Percentiles rank a stretch among this genome's conserved stretches.
phyloP scores from a whole-genome alignment of 1,140 invertebrate genomes.

The Nymphalis io region DNA sequence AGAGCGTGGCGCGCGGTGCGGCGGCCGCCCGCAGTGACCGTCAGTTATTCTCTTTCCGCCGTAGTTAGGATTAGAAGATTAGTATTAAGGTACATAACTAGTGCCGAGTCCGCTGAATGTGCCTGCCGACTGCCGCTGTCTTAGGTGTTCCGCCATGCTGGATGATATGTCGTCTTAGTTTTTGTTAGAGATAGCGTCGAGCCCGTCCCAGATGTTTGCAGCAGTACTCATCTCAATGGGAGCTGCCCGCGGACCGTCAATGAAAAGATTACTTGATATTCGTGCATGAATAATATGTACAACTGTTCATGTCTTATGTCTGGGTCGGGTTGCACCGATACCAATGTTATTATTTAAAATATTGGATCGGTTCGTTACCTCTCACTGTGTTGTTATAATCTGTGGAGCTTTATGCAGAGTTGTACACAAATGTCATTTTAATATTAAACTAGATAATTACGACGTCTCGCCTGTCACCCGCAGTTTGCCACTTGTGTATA shows the following conservation, averaged over 20 bases:
- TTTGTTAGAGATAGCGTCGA: not conserved
- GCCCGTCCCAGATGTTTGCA: not conserved
- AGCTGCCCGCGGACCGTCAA: no score
- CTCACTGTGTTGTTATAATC: not conserved
- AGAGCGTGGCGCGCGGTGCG: slow-evolving; percentile 2
- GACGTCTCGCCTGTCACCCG: no score
- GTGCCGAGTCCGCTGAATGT: slow-evolving; percentile 16
- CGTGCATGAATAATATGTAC: no score
- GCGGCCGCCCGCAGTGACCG: not conserved
- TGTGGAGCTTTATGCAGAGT: not conserved
- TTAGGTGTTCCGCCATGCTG: slow-evolving; percentile 11
- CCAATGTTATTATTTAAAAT: no score
- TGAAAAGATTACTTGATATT: no score
- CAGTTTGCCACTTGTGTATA: not conserved
- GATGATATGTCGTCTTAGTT: slow-evolving; percentile 20
- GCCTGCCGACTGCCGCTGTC: slow-evolving; percentile 9
- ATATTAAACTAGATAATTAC: not conserved
- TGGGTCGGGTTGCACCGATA: no score
- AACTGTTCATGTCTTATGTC: no score
- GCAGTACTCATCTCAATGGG: no score
- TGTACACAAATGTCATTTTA: not conserved
- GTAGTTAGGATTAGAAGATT: slow-evolving; percentile 32
- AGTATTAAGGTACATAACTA: slow-evolving; percentile 27
- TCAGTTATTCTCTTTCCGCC: not conserved
- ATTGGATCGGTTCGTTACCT: not conserved